phyloP scores from a whole-genome alignment of 2,888 invertebrate genomes.

The Margaritifera margaritifera region DNA sequence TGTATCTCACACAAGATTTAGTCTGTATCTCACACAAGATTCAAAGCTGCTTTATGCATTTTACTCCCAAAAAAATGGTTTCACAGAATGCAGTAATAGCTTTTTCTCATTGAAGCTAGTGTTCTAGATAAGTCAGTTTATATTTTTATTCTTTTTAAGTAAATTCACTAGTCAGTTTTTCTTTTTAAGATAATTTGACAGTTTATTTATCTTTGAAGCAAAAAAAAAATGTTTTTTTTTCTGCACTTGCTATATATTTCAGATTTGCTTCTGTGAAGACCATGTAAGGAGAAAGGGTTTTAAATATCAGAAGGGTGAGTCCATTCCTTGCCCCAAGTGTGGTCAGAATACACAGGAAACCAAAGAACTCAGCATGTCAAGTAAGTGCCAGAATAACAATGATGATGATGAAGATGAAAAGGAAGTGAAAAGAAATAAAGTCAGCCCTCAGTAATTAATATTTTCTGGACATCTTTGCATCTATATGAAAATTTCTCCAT shows the following conservation, averaged over 20 bases:
- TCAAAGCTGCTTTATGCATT: no score
- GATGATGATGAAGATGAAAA: neutral
- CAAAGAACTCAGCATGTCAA: constrained; percentile 95
- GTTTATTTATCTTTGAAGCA: no score
- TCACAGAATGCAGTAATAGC: no score
- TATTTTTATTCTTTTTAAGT: no score
- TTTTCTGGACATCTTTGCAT: neutral
- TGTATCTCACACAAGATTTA: no score
- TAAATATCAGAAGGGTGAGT: constrained; percentile 87
- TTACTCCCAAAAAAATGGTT: no score
- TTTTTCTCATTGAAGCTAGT: no score
- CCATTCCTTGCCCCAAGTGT: constrained; percentile 95
- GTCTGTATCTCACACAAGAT: no score
- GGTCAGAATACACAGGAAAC: constrained; percentile 93
- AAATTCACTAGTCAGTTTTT: no score
- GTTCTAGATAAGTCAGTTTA: no score
- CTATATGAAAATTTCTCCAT: neutral
- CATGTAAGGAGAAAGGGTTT: constrained; percentile 93
- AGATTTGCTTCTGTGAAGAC: constrained; percentile 95
- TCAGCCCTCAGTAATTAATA: neutral
- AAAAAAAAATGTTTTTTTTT: no score
- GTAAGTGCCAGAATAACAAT: constrained; percentile 75
- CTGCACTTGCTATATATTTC: constrained; percentile 8
- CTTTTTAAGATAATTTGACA: no score
- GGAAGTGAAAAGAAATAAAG: neutral